Percentiles rank a stretch among this genome's conserved stretches.
Evolutionary conservation across 1,140 invertebrate genomes (phyloP).

Genomic region (Drosophila nikananu): DNA sequence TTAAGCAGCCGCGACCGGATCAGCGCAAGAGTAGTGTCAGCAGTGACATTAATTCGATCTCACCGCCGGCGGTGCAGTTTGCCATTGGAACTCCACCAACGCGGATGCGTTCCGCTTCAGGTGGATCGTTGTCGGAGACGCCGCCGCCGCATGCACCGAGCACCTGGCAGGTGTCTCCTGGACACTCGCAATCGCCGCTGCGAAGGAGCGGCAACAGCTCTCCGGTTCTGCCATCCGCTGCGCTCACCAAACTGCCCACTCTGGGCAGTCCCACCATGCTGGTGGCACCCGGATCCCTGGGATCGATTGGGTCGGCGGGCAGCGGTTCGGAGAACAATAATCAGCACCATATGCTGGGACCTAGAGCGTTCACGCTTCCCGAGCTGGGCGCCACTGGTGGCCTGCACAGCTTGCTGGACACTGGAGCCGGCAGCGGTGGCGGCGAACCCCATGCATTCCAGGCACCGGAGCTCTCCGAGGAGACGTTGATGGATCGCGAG

Average conservation of each 20-base stretch:
- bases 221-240: conserved; percentile 88
- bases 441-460: conserved; percentile 91
- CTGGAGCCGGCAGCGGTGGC: conserved; percentile 70
- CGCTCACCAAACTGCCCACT: conserved; percentile 88
- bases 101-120: conserved; percentile 88
- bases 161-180: conserved; percentile 91
- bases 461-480: conserved; percentile 96
- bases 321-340: conserved; percentile 81
- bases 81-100: conserved; percentile 95
- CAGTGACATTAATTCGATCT: conserved; percentile 94
- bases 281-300: conserved; percentile 86
- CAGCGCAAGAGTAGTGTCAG: conserved; percentile 88
- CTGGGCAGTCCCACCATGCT: conserved; percentile 86
- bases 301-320: conserved; percentile 85
- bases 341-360: conserved; percentile 89
- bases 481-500: conserved; percentile 96
- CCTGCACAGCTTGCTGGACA: conserved; percentile 87
- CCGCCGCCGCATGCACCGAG: conserved; percentile 90
- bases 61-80: conserved; percentile 95
- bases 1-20: conserved; percentile 88
- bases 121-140: conserved; percentile 89
- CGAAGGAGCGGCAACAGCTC: conserved; percentile 90
- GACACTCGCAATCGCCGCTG: conserved; percentile 89
- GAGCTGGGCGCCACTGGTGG: conserved; percentile 90
- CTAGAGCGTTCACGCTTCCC: conserved; percentile 91